phyloP scores from a whole-genome alignment of 2,888 invertebrate genomes.

The Drosophila algonquin region DNA sequence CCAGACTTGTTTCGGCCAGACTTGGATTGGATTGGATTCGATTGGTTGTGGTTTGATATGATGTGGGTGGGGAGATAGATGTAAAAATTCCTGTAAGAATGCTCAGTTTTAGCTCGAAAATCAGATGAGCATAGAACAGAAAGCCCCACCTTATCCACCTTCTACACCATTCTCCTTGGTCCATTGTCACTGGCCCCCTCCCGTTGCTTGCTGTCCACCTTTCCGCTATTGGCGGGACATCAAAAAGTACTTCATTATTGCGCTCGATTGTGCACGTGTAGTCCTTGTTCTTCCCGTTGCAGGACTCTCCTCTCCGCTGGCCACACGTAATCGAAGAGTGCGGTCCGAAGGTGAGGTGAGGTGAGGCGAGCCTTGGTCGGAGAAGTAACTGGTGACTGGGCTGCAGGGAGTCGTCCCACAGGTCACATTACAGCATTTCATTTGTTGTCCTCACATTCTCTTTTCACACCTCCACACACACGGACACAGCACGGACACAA shows the following conservation, averaged over 20 bases:
- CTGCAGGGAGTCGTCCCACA: slow-evolving; percentile 36
- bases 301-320: slow-evolving; percentile 8
- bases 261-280: slow-evolving; percentile 73
- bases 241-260: slow-evolving; percentile 79
- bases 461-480: slow-evolving; percentile 65
- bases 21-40: background rate
- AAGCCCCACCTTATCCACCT: background rate
- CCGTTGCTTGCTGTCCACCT: slow-evolving; percentile 1
- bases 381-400: background rate
- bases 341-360: slow-evolving; percentile 3
- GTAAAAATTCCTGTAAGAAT: slow-evolving; percentile 52
- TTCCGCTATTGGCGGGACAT: slow-evolving; percentile 52
- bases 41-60: background rate
- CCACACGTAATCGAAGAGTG: slow-evolving; percentile 5
- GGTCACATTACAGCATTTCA: slow-evolving; percentile 65
- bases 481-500: slow-evolving; percentile 52
- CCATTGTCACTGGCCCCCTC: background rate
- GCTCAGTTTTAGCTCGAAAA: slow-evolving; percentile 68
- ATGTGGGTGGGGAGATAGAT: slow-evolving; percentile 7
- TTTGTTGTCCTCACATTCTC: slow-evolving; percentile 76
- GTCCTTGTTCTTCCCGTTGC: background rate
- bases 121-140: slow-evolving; percentile 52
- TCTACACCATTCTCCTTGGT: background rate
- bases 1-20: background rate
- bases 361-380: background rate